Evolutionary conservation across 2,797 vertebrate genomes (phyloP).

Genomic region (Protonibea diacanthus): DNA sequence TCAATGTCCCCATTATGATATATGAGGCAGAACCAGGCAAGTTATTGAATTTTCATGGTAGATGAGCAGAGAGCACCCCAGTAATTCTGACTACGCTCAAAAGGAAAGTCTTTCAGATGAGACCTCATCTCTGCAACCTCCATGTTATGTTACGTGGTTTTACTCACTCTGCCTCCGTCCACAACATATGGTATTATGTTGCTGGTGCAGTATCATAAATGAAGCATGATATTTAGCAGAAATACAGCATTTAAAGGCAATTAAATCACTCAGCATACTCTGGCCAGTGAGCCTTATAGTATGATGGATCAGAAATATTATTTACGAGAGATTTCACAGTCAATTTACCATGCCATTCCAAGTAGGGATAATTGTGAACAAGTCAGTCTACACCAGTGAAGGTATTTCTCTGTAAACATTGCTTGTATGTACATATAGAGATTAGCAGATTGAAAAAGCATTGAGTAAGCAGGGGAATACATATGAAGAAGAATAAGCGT

Average conservation of each 20-base stretch:
- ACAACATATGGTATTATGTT: conserved; percentile 71
- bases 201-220: conserved; percentile 77
- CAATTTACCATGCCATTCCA: conserved; percentile 67
- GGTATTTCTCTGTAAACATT: conserved; percentile 80
- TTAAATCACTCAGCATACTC: conserved; percentile 47
- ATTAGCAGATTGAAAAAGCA: conserved; percentile 75
- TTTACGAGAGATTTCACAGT: conserved; percentile 65
- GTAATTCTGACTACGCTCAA: conserved; percentile 58
- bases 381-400: conserved; percentile 69
- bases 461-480: conserved; percentile 62
- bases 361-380: conserved; percentile 66
- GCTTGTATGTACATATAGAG: conserved; percentile 86
- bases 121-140: conserved; percentile 66
- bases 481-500: conserved; percentile 65
- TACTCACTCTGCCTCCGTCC: conserved; percentile 70
- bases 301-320: conserved; percentile 59
- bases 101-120: conserved; percentile 67
- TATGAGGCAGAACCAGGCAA: conserved; percentile 70
- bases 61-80: conserved; percentile 61
- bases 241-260: conserved; percentile 58
- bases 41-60: conserved; percentile 67
- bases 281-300: conserved; percentile 40
- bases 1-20: conserved; percentile 70
- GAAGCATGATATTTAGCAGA: conserved; percentile 81
- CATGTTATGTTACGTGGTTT: conserved; percentile 62